These are phyloP conservation scores for Mya arenaria DNA, from an alignment of 1,140 invertebrate genomes.

Conservation along the genomic window DNA sequence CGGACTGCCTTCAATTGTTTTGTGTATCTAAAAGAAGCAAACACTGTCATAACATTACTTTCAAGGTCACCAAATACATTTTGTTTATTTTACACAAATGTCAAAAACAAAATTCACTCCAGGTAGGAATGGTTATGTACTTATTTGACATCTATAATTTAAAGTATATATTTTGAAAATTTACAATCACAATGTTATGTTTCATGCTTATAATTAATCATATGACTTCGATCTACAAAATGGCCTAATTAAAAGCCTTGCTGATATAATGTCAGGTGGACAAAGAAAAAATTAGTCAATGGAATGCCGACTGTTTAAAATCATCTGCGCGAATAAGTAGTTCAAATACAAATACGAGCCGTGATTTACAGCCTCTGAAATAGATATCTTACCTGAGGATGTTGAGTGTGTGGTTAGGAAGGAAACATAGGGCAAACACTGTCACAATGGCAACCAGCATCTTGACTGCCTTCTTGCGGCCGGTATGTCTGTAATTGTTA, in stretches of 20 bases:
- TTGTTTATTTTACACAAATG: neutral
- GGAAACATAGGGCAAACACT: slow-evolving; percentile 8
- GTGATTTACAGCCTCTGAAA: neutral
- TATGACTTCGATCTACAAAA: neutral
- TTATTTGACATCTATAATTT: neutral
- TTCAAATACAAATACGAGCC: neutral
- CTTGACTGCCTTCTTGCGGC: slow-evolving; percentile 8
- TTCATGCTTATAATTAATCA: neutral
- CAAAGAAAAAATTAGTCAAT: neutral
- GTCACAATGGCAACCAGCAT: slow-evolving; percentile 4
- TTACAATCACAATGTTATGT: too few relatives aligned
- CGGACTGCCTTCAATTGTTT: neutral
- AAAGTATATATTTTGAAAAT: neutral
- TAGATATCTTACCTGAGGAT: neutral
- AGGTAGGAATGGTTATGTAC: neutral
- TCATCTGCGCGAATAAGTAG: neutral
- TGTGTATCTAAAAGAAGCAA: neutral
- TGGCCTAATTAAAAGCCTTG: neutral
- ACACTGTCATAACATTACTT: neutral
- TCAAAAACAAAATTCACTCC: neutral
- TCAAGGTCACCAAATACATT: neutral
- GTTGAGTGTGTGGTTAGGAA: neutral
- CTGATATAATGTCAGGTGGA: neutral
- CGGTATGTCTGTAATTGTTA: neutral
- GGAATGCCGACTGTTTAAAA: neutral